phyloP scores from a whole-genome alignment of 2,797 vertebrate genomes.

The Pseudochaenichthys georgianus region DNA sequence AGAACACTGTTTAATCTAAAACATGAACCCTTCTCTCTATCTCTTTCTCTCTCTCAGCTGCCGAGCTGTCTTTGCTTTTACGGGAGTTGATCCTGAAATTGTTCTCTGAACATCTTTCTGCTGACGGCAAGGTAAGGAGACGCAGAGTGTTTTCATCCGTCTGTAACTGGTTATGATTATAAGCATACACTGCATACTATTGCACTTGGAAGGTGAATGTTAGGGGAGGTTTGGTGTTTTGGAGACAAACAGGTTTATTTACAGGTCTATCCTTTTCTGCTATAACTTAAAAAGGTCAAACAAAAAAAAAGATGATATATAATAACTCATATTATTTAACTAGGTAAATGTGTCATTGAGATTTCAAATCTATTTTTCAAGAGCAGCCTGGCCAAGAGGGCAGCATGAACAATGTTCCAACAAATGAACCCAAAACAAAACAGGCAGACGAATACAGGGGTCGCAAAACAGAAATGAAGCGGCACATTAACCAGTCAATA shows the following conservation, averaged over 20 bases:
- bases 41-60: constrained; percentile 69
- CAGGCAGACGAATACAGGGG: too few relatives aligned
- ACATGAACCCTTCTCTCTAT: constrained; percentile 2
- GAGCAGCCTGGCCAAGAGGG: too few relatives aligned
- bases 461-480: too few relatives aligned
- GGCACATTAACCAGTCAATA: too few relatives aligned
- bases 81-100: constrained; percentile 85
- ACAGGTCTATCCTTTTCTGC: background rate
- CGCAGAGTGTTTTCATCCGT: background rate
- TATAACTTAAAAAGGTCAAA: too few relatives aligned
- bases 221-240: background rate
- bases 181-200: too few relatives aligned
- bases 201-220: background rate
- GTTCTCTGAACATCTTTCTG: constrained; percentile 86
- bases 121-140: constrained; percentile 86
- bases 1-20: background rate
- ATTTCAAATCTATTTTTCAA: too few relatives aligned
- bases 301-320: too few relatives aligned
- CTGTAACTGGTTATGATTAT: background rate
- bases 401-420: too few relatives aligned
- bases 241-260: background rate
- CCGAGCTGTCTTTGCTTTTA: constrained; percentile 82
- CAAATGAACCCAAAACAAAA: too few relatives aligned
- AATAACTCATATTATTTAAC: too few relatives aligned
- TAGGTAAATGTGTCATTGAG: too few relatives aligned